Evolutionary conservation across 2,888 invertebrate genomes (phyloP).

Genomic region (Callinectes sapidus): DNA sequence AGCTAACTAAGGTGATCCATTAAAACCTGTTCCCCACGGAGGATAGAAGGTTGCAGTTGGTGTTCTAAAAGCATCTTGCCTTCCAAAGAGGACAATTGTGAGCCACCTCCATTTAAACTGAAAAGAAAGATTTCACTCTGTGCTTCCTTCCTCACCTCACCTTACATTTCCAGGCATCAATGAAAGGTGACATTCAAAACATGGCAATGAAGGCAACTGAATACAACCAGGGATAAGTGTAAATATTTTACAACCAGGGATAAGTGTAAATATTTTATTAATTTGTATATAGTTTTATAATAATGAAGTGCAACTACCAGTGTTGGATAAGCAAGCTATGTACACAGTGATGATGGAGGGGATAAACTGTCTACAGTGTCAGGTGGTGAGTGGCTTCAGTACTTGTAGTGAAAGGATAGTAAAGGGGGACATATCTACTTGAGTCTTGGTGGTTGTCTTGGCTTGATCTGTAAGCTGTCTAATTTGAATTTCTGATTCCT

Average conservation of each 20-base stretch:
- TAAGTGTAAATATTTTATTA: constrained; percentile 27
- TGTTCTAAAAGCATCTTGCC: neutral
- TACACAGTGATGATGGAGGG: neutral
- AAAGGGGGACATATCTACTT: neutral
- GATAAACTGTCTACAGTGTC: neutral
- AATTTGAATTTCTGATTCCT: neutral
- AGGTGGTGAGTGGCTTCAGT: neutral
- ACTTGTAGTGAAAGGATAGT: neutral
- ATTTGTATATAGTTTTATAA: neutral
- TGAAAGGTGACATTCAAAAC: neutral
- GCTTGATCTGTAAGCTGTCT: neutral
- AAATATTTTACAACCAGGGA: constrained; percentile 30
- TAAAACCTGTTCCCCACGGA: too few species aligned
- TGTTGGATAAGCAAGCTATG: neutral
- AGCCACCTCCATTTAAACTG: too few species aligned
- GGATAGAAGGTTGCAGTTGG: too few species aligned
- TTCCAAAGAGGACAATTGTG: too few species aligned
- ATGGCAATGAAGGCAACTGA: neutral
- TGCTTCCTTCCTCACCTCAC: neutral
- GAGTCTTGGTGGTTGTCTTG: neutral
- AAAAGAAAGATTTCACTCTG: too few species aligned
- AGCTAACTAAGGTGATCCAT: too few species aligned
- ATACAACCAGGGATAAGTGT: neutral
- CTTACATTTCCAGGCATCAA: neutral
- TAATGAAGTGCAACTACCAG: neutral